Base-by-base conservation (phyloP, 2,797 vertebrate genomes). In the Distichodus sexfasciatus region DNA sequence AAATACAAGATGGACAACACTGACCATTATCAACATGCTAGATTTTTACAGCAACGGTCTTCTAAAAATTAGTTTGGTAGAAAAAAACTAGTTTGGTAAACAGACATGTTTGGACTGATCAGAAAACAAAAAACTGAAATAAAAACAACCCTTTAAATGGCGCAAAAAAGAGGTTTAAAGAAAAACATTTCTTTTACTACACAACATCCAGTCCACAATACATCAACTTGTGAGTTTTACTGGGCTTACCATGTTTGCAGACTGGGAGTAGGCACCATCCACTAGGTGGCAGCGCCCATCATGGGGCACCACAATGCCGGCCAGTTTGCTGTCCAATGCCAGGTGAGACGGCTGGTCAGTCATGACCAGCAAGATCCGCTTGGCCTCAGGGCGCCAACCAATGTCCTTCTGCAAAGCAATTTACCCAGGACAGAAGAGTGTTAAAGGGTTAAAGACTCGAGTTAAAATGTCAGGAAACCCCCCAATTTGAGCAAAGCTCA, bases 311-410 rank as follows among this genome's bases (percentile, higher is more conserved):
- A 98, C 96, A 0, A 99, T 98, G 63, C 97, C 97, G 0, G 94
- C 96, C 84, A 99, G 83, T 87, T 95, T 94, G 85, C 97, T 96
- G 53, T 99, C 97, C 77, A 98, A 90, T n/a, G 97, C 94, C 58
- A 99, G 90, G 84, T 99, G 97, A 76, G 96, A 98, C 0, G 95
- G 95, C 85, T 99, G 95, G 87, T 99, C 97, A 0, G 97, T 99
- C 96, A 99, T 98, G 79, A 99, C 86, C 66, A 99, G 90, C 76
- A 99, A 87, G 43, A 99, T 88, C 60, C 91, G 92, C 73, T 98
- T 98, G 31, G 97, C 95, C 84, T 96, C 94, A 15, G 93, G 90
- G 46, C 97, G 87, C 97, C 97, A 99, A 54, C 96, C 96, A 76
- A 98, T 93, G 11, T 94, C 92, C 81, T 79, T 88, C 96, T 98